Evolutionary conservation across 2,113 vertebrate species (phyloP).

Genomic region (Fulmarus glacialis): DNA sequence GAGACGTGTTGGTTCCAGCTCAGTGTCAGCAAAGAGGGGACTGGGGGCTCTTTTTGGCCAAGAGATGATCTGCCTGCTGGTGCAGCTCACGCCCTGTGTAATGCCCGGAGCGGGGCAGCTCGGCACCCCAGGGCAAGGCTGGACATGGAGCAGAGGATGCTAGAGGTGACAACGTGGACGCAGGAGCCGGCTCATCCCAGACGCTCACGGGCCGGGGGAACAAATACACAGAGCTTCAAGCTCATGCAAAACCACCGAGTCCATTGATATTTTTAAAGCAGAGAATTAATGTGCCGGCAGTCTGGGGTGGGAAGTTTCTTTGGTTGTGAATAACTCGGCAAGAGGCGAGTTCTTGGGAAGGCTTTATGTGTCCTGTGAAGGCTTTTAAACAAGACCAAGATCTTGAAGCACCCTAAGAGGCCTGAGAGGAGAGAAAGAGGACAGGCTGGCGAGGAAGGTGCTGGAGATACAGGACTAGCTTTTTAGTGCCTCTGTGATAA

Average conservation of each 20-base stretch:
- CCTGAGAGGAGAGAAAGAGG: not conserved
- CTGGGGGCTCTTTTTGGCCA: not conserved
- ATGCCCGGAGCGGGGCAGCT: not conserved
- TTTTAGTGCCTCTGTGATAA: not conserved
- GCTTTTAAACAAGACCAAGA: not conserved
- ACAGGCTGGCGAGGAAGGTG: not conserved
- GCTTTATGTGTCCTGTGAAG: not conserved
- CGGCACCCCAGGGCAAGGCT: not conserved
- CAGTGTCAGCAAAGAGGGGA: not conserved
- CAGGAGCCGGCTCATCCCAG: not conserved
- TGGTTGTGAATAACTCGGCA: not conserved
- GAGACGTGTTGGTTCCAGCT: not conserved
- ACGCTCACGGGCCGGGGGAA: accelerated
- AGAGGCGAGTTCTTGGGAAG: not conserved
- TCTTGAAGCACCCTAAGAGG: not conserved
- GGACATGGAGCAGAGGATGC: not conserved
- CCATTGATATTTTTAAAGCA: not conserved
- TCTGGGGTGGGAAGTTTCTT: not conserved
- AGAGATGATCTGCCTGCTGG: not conserved
- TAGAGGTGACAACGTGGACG: accelerated
- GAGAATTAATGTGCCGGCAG: accelerated
- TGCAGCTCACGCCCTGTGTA: not conserved
- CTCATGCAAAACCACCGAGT: not conserved
- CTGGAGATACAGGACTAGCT: not conserved
- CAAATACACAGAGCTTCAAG: not conserved